These are phyloP conservation scores for Protodeltote pygarga DNA, from an alignment of 2,888 invertebrate species.

Conservation along the genomic window DNA sequence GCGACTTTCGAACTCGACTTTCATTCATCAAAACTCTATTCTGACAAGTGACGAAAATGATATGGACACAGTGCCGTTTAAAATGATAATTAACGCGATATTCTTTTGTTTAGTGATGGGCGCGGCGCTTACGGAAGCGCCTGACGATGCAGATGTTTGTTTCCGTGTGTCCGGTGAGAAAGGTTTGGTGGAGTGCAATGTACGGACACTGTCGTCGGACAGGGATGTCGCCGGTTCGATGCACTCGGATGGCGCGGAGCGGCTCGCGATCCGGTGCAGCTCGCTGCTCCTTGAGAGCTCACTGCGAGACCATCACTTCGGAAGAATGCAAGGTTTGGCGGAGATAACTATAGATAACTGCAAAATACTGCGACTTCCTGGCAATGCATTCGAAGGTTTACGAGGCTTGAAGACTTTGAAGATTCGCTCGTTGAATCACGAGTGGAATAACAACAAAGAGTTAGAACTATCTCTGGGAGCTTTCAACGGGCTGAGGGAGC, in stretches of 20 bases:
- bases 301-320: slow-evolving; percentile 90
- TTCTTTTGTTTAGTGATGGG: slow-evolving; percentile 86
- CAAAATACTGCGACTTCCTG: slow-evolving; percentile 92
- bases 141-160: slow-evolving; percentile 79
- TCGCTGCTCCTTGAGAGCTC: slow-evolving; percentile 88
- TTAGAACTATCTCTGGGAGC: slow-evolving; percentile 91
- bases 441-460: slow-evolving; percentile 91
- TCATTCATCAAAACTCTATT: slow-evolving; percentile 69
- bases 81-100: slow-evolving; percentile 84
- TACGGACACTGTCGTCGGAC: slow-evolving; percentile 90
- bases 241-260: slow-evolving; percentile 91
- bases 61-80: slow-evolving; percentile 83
- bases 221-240: slow-evolving; percentile 88
- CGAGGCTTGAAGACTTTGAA: slow-evolving; percentile 92
- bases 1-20: slow-evolving; percentile 64
- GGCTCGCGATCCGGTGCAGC: slow-evolving; percentile 91
- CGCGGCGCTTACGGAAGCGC: slow-evolving; percentile 84
- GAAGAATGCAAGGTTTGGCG: slow-evolving; percentile 91
- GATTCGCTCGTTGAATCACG: slow-evolving; percentile 92
- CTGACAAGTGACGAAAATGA: slow-evolving; percentile 81
- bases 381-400: slow-evolving; percentile 93
- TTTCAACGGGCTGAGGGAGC: slow-evolving; percentile 92
- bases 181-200: slow-evolving; percentile 87
- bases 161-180: slow-evolving; percentile 77
- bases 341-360: slow-evolving; percentile 92